Evolutionary conservation across 2,113 vertebrate genomes (phyloP).

Genomic region (Anarrhichthys ocellatus): DNA sequence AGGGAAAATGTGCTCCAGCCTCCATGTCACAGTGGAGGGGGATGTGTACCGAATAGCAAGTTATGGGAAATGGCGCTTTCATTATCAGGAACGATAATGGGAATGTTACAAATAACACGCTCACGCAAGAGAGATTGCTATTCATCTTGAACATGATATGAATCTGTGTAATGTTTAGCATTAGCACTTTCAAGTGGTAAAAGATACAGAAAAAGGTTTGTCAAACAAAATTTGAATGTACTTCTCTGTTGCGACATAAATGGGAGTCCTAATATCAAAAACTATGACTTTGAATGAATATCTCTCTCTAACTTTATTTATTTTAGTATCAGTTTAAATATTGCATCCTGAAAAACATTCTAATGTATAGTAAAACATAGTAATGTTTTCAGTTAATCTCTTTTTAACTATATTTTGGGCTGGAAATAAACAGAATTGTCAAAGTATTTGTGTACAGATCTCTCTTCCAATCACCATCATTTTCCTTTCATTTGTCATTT

Average conservation of each 20-base stretch:
- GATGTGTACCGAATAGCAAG: neutral
- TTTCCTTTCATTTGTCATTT: conserved; percentile 35
- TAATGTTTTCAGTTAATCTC: conserved; percentile 2
- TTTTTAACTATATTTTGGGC: neutral
- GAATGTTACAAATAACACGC: neutral
- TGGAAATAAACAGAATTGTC: neutral
- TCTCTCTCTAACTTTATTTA: neutral
- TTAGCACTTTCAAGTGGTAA: neutral
- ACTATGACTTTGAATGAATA: neutral
- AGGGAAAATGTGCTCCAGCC: neutral
- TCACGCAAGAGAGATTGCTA: neutral
- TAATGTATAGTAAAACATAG: neutral
- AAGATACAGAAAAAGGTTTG: neutral
- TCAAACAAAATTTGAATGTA: neutral
- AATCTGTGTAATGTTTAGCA: neutral
- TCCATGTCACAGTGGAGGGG: neutral
- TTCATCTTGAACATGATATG: neutral
- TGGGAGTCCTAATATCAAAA: neutral
- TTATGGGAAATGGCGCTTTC: neutral
- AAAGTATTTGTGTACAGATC: conserved; percentile 23
- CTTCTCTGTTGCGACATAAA: too few relatives aligned
- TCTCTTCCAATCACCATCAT: conserved; percentile 34
- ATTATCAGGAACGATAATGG: neutral
- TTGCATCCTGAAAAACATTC: neutral
- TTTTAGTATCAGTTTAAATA: neutral